Conservation (phyloP, 2,797 vertebrate genomes). For the Siniperca obscura region DNA sequence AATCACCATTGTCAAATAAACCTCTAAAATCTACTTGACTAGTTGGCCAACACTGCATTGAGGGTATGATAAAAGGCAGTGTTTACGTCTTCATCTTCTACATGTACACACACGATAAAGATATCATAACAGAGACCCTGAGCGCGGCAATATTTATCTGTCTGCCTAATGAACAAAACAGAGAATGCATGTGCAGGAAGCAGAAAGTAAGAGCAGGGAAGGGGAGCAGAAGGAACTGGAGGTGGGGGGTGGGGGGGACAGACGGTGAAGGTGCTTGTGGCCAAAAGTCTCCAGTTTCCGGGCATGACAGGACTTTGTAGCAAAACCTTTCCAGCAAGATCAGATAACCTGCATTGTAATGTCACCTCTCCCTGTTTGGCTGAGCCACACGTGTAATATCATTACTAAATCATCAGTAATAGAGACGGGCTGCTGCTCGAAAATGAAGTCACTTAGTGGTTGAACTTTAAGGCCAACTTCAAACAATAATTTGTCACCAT, state of each 20-base stretch:
- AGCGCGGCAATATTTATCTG: slow-evolving; percentile 60
- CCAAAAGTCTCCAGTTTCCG: slow-evolving; percentile 36
- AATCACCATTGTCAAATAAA: slow-evolving; percentile 79
- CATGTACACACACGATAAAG: slow-evolving; percentile 76
- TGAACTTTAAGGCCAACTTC: slow-evolving; percentile 32
- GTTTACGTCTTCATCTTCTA: slow-evolving; percentile 68
- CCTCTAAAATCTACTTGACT: slow-evolving; percentile 49
- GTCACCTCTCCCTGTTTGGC: slow-evolving; percentile 6
- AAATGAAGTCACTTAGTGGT: slow-evolving; percentile 31
- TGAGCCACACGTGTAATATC: slow-evolving; percentile 20
- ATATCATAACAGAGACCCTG: slow-evolving; percentile 71
- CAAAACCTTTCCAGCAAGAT: slow-evolving; percentile 40
- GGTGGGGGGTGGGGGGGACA: neutral
- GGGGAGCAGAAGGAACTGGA: neutral
- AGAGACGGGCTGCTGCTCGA: slow-evolving; percentile 9
- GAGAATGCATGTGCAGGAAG: slow-evolving; percentile 22
- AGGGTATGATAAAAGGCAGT: slow-evolving; percentile 69
- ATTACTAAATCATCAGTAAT: slow-evolving; percentile 25
- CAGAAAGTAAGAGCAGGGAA: slow-evolving; percentile 16
- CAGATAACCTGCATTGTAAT: slow-evolving; percentile 29
- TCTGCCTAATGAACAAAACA: slow-evolving; percentile 71
- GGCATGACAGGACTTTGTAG: slow-evolving; percentile 30
- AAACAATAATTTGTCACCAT: slow-evolving; percentile 43
- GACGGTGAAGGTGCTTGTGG: slow-evolving; percentile 11
- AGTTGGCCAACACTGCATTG: slow-evolving; percentile 14